Conservation (phyloP, 2,888 invertebrate species). For the Junonia oenone region DNA sequence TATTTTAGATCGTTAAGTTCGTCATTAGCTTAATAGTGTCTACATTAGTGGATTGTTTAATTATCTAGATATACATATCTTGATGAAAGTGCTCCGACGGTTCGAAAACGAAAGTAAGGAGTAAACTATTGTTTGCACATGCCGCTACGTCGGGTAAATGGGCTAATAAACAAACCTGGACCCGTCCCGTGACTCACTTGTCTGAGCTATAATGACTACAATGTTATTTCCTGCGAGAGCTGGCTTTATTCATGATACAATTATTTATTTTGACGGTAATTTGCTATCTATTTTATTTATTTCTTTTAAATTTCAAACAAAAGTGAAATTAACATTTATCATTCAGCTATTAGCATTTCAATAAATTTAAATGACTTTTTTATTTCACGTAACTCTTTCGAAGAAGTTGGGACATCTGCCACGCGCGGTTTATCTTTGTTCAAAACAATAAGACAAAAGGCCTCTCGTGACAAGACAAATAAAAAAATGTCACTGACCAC, state of each 20-base stretch:
- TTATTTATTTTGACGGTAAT: conserved; percentile 13
- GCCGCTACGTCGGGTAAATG: conserved; percentile 34
- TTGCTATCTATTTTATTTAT: neutral
- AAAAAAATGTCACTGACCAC: conserved; percentile 39
- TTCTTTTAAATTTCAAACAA: neutral
- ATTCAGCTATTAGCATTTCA: neutral
- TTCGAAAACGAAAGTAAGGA: conserved; percentile 31
- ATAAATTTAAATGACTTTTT: neutral
- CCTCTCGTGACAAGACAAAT: conserved; percentile 15
- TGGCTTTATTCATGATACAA: conserved; percentile 15
- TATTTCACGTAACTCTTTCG: neutral
- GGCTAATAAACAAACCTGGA: conserved; percentile 46
- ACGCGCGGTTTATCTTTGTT: conserved; percentile 21
- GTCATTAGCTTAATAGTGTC: neutral
- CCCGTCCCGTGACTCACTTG: conserved; percentile 41
- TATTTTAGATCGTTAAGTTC: neutral
- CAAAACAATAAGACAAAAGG: conserved; percentile 19
- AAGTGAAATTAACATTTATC: neutral
- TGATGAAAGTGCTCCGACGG: conserved; percentile 14
- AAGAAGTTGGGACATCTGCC: conserved; percentile 10
- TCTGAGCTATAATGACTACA: conserved; percentile 36
- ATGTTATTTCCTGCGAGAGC: conserved; percentile 45
- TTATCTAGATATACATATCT: neutral
- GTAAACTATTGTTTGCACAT: conserved; percentile 26
- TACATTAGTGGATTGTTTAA: neutral